phyloP scores from a whole-genome alignment of 1,140 invertebrate species.

The Lineus longissimus region DNA sequence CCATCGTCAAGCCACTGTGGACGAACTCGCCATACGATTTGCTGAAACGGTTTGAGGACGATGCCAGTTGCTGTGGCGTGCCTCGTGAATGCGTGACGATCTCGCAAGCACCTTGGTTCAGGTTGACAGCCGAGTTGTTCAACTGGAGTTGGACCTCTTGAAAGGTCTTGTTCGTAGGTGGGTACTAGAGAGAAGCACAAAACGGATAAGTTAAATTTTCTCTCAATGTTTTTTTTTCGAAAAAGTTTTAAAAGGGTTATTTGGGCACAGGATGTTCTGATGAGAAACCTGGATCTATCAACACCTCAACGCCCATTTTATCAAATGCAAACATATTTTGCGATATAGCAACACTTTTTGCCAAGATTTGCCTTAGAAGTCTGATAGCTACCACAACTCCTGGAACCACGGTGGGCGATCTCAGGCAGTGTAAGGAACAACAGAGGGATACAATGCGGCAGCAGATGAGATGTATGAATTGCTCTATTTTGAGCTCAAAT shows the following conservation, averaged over 20 bases:
- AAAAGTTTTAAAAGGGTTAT: not conserved
- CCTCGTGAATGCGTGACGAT: constrained; percentile 67
- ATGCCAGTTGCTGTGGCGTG: constrained; percentile 65
- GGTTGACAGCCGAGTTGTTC: constrained; percentile 71
- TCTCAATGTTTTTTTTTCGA: not conserved
- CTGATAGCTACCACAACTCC: no score
- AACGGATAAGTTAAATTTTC: not conserved
- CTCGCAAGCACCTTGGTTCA: constrained; percentile 77
- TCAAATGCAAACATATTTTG: no score
- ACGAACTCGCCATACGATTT: constrained; percentile 70
- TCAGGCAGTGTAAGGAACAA: no score
- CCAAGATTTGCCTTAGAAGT: no score
- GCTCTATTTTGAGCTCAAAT: no score
- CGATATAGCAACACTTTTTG: no score
- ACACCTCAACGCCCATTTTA: not conserved
- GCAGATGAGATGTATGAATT: no score
- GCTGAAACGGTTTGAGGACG: constrained; percentile 71
- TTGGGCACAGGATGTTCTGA: constrained; percentile 1
- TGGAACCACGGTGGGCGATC: no score
- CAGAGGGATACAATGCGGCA: no score
- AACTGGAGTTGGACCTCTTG: constrained; percentile 80
- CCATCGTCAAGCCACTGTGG: constrained; percentile 13
- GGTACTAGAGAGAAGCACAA: constrained; percentile 32
- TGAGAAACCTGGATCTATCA: not conserved
- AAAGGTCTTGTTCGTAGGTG: constrained; percentile 36